These are phyloP conservation scores for Tiliqua scincoides DNA, from an alignment of 2,113 vertebrate genomes.

Conservation along the genomic window DNA sequence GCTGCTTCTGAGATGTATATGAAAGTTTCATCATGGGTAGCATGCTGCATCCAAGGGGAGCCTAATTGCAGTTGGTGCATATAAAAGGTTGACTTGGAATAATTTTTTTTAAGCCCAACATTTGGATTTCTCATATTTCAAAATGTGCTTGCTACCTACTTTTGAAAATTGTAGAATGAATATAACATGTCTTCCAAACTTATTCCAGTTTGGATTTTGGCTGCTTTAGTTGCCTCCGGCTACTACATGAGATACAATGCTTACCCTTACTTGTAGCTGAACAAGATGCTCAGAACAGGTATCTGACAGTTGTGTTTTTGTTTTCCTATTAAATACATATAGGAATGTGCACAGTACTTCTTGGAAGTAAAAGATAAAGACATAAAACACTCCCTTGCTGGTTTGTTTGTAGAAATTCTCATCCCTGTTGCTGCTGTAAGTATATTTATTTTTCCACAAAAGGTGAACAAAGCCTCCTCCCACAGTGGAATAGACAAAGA, in stretches of 20 bases:
- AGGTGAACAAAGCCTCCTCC: background rate
- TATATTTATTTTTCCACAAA: conserved; percentile 57
- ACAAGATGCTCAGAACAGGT: background rate
- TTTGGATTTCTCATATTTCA: background rate
- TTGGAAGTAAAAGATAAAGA: conserved; percentile 99
- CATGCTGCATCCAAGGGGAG: too few species aligned
- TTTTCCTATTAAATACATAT: conserved; percentile 31
- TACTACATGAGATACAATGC: background rate
- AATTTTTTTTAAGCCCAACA: background rate
- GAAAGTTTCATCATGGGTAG: too few species aligned
- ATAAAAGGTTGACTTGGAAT: background rate
- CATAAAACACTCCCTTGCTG: conserved; percentile 96
- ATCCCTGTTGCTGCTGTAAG: conserved; percentile 98
- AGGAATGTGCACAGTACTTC: conserved; percentile 99
- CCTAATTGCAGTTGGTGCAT: background rate
- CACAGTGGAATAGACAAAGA: background rate
- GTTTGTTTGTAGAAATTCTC: conserved; percentile 98
- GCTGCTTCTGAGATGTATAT: background rate
- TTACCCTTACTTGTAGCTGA: background rate
- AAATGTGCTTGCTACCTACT: background rate
- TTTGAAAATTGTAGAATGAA: background rate
- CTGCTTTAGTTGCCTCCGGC: background rate
- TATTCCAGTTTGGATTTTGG: background rate
- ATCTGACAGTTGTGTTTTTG: background rate
- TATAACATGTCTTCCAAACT: background rate